Evolutionary conservation across 2,113 vertebrate genomes (phyloP), one percentile per base, ranked within the genome.

Genomic region (Corythoichthys intestinalis): DNA sequence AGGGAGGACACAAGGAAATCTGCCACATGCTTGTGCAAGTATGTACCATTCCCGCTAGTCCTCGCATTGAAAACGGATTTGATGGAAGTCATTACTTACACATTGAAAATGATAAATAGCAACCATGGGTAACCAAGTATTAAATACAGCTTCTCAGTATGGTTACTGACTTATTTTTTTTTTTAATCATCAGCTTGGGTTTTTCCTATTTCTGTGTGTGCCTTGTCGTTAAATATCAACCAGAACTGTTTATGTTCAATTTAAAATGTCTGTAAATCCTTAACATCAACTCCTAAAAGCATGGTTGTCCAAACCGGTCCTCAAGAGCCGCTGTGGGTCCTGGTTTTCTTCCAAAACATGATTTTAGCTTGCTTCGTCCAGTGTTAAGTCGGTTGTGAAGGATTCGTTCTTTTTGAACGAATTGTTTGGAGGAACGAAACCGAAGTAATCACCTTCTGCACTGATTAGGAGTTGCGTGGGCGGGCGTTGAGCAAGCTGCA

Each of bases 1-100:
- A 99, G 82, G 94, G 93, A 0, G 97, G 97, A 58, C 92, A 95
- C 28, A 92, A 94, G 83, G 96, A 98, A 81, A 92, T 98, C 90
- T 98, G 96, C 84, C 96, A 99, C 81, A 95, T 98, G 95, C 94
- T 99, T 20, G 93, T 99, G 65, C 97, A 99, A 92, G 97, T 92
- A 38, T 78, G 73, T 34, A 20, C 13, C 57, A 5, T 37, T 58
- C 28, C 35, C 12, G 34, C 13, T 58, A 15, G 56, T 57, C 56
- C 7, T 54, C 20, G 9, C 9, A 28, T 56, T 8, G 20, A 11
- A 20, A 34, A 8, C 8, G 4, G 14, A 4, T 50, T 50, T 50
- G 48, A 20, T 58, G 34, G 34, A 13, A 35, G 9, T n/a, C 2
- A 53, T 53, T n/a, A 53, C 15, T 2, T 53, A 20, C 52, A 53